Evolutionary conservation across 2,113 vertebrate genomes (phyloP).

Genomic region (rat (Rattus norvegicus)): GRCr8 NC_086033.1:76183501-76184000

Average conservation of each 20-base stretch:
- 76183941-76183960: neutral
- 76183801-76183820: neutral
- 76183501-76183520: conserved; percentile 42
- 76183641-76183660: conserved; percentile 32
- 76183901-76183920: neutral
- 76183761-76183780: neutral
- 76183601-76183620: conserved; percentile 37
- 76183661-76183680: neutral
- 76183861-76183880: conserved; percentile 46
- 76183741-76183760: neutral
- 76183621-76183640: conserved; percentile 50
- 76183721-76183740: neutral
- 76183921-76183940: neutral
- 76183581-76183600: conserved; percentile 43
- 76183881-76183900: neutral
- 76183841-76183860: neutral
- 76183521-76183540: conserved; percentile 31
- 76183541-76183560: conserved; percentile 20
- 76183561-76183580: conserved; percentile 40
- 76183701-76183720: neutral
- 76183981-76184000: neutral
- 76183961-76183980: neutral
- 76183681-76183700: neutral
- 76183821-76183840: neutral
- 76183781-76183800: neutral